These are phyloP conservation scores for Phycodurus eques DNA, from an alignment of 2,113 vertebrate genomes.

Conservation along the genomic window DNA sequence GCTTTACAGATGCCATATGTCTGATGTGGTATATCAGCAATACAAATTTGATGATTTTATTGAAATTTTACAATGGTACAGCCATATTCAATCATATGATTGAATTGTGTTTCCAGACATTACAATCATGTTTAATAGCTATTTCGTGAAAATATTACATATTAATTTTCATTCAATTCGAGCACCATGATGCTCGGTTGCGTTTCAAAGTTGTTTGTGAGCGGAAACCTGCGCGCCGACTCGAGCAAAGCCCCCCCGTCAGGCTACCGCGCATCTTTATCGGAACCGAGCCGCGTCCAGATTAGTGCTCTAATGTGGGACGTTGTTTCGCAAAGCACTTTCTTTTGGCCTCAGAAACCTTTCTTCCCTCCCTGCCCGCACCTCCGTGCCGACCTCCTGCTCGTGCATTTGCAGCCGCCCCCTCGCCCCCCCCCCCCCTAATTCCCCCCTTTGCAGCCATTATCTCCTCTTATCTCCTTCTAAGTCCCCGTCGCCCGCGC, in stretches of 20 bases:
- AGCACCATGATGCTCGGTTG: no score
- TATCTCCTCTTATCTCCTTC: constrained; percentile 73
- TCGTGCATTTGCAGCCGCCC: constrained; percentile 61
- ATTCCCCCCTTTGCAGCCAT: constrained; percentile 58
- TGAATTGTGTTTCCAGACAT: no score
- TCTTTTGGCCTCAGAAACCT: constrained; percentile 40
- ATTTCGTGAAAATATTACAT: no score
- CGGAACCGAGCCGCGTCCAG: constrained; percentile 60
- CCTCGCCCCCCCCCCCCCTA: constrained; percentile 42
- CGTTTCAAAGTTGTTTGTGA: no score
- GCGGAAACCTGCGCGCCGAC: no score
- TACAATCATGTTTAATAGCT: no score
- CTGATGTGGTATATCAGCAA: no score
- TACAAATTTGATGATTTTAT: no score
- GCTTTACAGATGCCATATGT: no score
- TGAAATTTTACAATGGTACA: no score
- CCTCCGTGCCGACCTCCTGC: constrained; percentile 44
- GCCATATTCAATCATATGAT: no score
- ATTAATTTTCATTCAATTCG: no score
- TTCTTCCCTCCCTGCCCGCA: constrained; percentile 17
- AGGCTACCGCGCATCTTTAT: constrained; percentile 61
- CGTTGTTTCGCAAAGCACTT: constrained; percentile 68
- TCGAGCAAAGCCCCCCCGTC: constrained; percentile 6
- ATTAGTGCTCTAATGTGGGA: constrained; percentile 60
- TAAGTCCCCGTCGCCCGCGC: constrained; percentile 60